Evolutionary conservation across 2,797 vertebrate genomes (phyloP), one percentile per base, ranked within the genome.

Genomic region (Ctenochaetus hawaiiensis): DNA sequence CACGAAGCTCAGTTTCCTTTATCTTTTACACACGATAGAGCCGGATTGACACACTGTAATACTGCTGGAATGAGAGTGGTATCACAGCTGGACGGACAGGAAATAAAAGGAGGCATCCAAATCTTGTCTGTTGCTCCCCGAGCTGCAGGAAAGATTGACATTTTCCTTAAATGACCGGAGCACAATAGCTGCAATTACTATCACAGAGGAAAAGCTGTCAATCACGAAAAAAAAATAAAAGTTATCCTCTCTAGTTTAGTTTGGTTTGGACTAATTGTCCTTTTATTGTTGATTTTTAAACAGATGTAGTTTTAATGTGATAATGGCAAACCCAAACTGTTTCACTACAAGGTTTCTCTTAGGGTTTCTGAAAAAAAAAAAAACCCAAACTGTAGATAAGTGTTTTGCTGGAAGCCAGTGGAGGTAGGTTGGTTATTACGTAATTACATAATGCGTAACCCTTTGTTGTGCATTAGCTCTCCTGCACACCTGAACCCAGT

Each of bases 401-500:
- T 84, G 81, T 85, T 81, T 75, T 16, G 12, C 75, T 71, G 9
- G 5, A 58, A 63, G 72, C 67, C 45, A 16, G 81, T 71, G 68
- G 72, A 85, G 83, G 84, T 74, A 85, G 78, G 73, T 26, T 74
- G 71, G 70, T 75, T 81, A 77, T 90, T 89, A 80, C 83, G 65
- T 92, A 84, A 93, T 91, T 86, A 73, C 83, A 88, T 87, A 63
- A 82, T 88, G 67, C 39, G 9, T 72, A 74, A 78, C 67, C 78
- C 85, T 81, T 83, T 86, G 86, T 85, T 87, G 83, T 81, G 81
- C 90, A 87, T 91, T 89, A 90, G 83, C 71, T 78, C 69, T 83
- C 70, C 77, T 89, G 84, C 79, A 82, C 68, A 77, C 78, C 88
- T 91, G 89, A 91, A 92, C 92, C 81, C 81, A 18, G 89, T 92